A percentile compares a stretch with the other conserved stretches of the same genome.
Evolutionary conservation across 1,140 invertebrate species (phyloP).

Genomic region (Aphidius ervi): DNA sequence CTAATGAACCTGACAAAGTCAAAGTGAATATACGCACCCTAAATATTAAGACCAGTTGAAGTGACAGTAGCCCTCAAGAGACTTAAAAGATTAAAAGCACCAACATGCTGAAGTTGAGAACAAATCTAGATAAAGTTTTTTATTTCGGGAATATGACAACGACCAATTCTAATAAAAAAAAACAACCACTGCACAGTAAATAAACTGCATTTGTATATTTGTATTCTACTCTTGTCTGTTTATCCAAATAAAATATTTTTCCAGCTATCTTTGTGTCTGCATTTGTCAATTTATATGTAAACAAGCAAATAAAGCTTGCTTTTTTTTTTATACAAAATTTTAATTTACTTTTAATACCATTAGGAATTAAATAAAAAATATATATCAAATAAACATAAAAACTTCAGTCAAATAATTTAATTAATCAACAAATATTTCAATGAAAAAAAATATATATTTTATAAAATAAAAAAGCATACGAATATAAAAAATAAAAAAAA

Average conservation of each 20-base stretch:
- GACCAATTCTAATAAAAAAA: no score
- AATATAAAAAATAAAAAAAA: not conserved
- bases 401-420: no score
- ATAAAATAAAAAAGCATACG: not conserved
- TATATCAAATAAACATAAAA: no score
- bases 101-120: conserved; percentile 13
- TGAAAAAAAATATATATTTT: not conserved
- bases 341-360: no score
- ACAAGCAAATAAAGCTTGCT: no score
- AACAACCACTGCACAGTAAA: no score
- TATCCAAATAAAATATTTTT: conserved; percentile 26
- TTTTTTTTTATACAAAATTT: no score
- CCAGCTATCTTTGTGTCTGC: conserved; percentile 16
- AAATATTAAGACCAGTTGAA: conserved; percentile 5
- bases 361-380: no score
- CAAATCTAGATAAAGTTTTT: conserved; percentile 8
- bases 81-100: conserved; percentile 13
- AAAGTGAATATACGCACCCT: not conserved
- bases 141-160: no score
- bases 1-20: conserved; percentile 1
- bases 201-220: conserved; percentile 21
- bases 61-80: not conserved
- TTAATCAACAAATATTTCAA: not conserved
- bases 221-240: conserved; percentile 28
- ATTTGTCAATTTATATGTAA: not conserved